A percentile compares a stretch with the other conserved stretches of the same genome.
phyloP scores from a whole-genome alignment of 2,113 vertebrate genomes.

The Pseudopipra pipra region DNA sequence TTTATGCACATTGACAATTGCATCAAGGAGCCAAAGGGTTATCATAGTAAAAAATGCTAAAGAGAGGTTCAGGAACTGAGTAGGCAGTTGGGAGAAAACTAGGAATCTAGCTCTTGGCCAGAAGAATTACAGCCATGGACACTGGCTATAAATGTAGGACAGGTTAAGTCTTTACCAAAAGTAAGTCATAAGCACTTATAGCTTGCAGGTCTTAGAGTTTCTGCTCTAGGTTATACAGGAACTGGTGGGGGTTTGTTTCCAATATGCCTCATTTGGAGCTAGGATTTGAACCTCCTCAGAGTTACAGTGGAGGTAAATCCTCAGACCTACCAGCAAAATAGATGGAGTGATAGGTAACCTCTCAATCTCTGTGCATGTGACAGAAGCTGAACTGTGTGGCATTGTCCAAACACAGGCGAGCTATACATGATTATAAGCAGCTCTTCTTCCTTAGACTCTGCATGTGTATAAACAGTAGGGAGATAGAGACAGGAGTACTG shows the following conservation, averaged over 20 bases:
- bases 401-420: background rate
- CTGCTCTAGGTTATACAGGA: background rate
- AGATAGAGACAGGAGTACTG: background rate
- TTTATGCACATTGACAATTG: background rate
- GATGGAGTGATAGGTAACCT: background rate
- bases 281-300: background rate
- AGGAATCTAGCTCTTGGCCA: background rate
- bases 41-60: background rate
- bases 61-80: background rate
- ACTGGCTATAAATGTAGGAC: background rate
- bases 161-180: background rate
- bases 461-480: background rate
- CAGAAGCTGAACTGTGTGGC: background rate
- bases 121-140: background rate
- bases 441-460: background rate
- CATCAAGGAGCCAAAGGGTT: background rate
- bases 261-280: background rate
- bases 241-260: background rate
- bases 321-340: background rate
- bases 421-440: background rate
- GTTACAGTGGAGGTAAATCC: background rate
- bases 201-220: background rate
- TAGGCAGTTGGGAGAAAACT: fast-evolving
- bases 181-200: background rate
- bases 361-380: fast-evolving